phyloP scores from a whole-genome alignment of 1,140 invertebrate genomes.

The Lithobius niger region DNA sequence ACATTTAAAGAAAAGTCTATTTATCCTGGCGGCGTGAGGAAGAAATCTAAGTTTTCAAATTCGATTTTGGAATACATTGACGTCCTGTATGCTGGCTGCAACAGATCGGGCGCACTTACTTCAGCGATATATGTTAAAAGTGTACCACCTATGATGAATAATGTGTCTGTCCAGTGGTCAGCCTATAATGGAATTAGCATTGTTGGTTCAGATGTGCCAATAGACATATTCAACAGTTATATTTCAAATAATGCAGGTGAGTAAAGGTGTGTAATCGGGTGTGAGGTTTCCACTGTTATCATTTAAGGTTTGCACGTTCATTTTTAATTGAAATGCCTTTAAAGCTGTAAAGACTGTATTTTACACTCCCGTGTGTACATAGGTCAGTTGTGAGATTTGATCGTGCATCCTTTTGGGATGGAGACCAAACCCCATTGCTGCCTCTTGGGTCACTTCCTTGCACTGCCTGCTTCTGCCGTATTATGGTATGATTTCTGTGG shows the following conservation, averaged over 20 bases:
- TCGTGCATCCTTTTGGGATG: no score
- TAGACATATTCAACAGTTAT: neutral
- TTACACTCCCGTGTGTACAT: no score
- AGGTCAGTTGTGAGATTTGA: no score
- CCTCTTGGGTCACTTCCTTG: no score
- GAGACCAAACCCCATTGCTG: no score
- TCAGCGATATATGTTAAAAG: slow-evolving; percentile 75
- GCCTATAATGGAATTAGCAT: slow-evolving; percentile 86
- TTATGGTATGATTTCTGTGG: no score
- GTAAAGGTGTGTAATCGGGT: neutral
- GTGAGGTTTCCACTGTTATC: no score
- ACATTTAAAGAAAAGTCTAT: slow-evolving; percentile 42
- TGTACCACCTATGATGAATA: slow-evolving; percentile 69
- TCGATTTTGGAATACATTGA: slow-evolving; percentile 63
- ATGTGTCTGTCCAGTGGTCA: slow-evolving; percentile 63
- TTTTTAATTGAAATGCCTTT: no score
- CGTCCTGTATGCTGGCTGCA: slow-evolving; percentile 71
- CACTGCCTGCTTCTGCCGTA: no score
- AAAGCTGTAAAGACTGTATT: no score
- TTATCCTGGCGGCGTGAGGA: neutral
- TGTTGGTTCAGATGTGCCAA: slow-evolving; percentile 40
- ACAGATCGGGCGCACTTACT: slow-evolving; percentile 61
- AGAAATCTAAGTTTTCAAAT: slow-evolving; percentile 42
- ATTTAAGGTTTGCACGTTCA: no score
- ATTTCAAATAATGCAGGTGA: neutral